Conservation (phyloP, 2,113 vertebrate genomes). For the Machaerirhynchus nigripectus region DNA sequence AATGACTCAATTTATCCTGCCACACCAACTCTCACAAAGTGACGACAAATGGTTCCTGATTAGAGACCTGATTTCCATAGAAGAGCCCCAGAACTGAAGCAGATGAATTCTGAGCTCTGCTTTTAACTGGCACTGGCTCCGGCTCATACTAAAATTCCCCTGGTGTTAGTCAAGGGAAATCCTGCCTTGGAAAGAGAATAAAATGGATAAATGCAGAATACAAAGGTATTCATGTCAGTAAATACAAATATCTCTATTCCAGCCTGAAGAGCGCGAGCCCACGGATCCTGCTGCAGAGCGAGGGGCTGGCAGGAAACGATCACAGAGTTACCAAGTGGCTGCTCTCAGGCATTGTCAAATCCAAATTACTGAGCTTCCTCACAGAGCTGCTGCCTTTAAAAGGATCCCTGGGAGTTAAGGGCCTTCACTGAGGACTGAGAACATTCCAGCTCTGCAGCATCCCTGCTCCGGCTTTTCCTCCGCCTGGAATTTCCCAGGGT, state of each 20-base stretch:
- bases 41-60: background rate
- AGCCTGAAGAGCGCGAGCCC: background rate
- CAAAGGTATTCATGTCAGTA: background rate
- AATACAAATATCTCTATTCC: background rate
- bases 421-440: background rate
- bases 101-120: background rate
- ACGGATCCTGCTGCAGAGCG: background rate
- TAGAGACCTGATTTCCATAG: background rate
- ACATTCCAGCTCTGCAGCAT: background rate
- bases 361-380: background rate
- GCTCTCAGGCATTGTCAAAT: background rate
- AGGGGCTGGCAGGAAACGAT: background rate
- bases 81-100: constrained; percentile 1
- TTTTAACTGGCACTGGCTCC: background rate
- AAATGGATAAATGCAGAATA: background rate
- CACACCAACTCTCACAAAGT: constrained; percentile 5
- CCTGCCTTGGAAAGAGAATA: background rate
- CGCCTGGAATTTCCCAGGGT: constrained; percentile 33
- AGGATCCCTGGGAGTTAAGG: background rate
- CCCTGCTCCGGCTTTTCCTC: background rate
- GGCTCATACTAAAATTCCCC: background rate
- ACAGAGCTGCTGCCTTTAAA: background rate
- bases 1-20: constrained; percentile 22
- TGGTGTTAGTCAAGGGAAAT: background rate
- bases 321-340: background rate